Evolutionary conservation across 2,888 invertebrate species (phyloP), one percentile per base, ranked within the genome.

Genomic region (Hydroisotoma schaefferi): DNA sequence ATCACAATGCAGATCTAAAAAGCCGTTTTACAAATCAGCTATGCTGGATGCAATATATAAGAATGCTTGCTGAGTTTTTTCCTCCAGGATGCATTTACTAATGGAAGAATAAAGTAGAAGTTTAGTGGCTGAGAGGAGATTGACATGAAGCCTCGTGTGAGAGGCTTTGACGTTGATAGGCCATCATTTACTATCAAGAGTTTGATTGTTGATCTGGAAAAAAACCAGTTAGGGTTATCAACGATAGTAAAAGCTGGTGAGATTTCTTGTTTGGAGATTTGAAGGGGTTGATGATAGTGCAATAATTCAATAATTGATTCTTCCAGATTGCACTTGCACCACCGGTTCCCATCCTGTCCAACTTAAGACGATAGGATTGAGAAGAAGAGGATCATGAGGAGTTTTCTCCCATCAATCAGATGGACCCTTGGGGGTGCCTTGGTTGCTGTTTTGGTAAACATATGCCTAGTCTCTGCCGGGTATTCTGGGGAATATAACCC

Each of bases 401-500:
- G 44, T 25, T 28, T 56, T 55, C 62, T 51, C 55, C 53, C 63
- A 53, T 55, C 57, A 57, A 53, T 58, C 10, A 47, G 55, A 55
- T 55, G 55, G 55, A 57, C 53, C 53, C 59, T 57, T 38, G 57
- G 56, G n/a, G n/a, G n/a, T n/a, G n/a, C n/a, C n/a, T n/a, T n/a
- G n/a, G n/a, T n/a, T n/a, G n/a, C n/a, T n/a, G n/a, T n/a, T n/a
- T n/a, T n/a, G n/a, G n/a, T n/a, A n/a, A n/a, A n/a, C n/a, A n/a
- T n/a, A n/a, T n/a, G n/a, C n/a, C n/a, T n/a, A 27, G 55, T 37
- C 10, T 51, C 59, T 23, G 59, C 46, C 40, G 57, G 59, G 15
- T 65, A 59, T 25, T 53, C 53, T 55, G 65, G 64, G 37, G 63
- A 68, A n/a, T n/a, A n/a, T n/a, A n/a, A n/a, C n/a, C n/a, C n/a